Conservation (phyloP, 1,140 invertebrate genomes). For the Brachionus rotundiformis region DNA sequence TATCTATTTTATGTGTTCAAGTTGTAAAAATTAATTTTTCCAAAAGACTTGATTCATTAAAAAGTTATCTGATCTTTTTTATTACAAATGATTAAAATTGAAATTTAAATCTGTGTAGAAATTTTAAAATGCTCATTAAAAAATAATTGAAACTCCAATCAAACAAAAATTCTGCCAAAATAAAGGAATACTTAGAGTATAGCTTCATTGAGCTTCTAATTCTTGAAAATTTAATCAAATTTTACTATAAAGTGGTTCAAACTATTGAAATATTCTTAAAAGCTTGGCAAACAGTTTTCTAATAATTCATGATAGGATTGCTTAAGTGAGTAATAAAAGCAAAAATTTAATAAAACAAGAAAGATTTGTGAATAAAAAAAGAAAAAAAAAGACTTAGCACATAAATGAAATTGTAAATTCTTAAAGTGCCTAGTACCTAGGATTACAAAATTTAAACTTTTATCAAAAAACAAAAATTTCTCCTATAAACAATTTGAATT, state of each 20-base stretch:
- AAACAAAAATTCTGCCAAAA: neutral
- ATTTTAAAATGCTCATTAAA: slow-evolving; percentile 1
- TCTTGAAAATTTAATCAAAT: neutral
- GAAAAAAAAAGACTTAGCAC: neutral
- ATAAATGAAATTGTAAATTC: neutral
- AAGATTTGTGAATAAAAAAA: no score
- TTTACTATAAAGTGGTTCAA: neutral
- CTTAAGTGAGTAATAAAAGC: neutral
- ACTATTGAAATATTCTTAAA: neutral
- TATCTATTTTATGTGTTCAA: neutral
- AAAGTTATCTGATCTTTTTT: neutral
- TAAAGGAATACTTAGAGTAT: neutral
- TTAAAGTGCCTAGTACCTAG: neutral
- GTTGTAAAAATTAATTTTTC: neutral
- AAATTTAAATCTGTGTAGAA: neutral
- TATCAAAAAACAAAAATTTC: neutral
- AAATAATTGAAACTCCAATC: no score
- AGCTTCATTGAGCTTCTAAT: neutral
- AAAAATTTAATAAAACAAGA: neutral
- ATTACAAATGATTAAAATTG: neutral
- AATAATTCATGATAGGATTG: neutral
- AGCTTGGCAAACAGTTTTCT: neutral
- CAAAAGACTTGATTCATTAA: slow-evolving; percentile 8
- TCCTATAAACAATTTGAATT: neutral
- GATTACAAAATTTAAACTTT: slow-evolving; percentile 9